Evolutionary conservation across 2,888 invertebrate genomes (phyloP), one percentile per base, ranked within the genome.

Genomic region (Hirudinaria manillensis): DNA sequence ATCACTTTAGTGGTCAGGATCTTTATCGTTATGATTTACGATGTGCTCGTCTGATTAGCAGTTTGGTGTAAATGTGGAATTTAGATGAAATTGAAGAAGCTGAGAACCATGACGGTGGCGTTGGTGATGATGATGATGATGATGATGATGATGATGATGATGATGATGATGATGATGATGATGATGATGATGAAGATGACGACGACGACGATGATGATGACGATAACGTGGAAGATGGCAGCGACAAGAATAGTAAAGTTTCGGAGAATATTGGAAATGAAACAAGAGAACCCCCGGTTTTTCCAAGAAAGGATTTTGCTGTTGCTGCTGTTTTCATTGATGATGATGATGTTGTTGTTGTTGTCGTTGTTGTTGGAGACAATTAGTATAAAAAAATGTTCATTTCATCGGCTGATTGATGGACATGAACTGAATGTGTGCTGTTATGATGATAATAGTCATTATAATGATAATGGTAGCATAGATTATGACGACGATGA

Each of bases 141-240:
- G 70, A 70, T 70, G 70, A 70, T 70, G 70, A 70, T 70, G 70
- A 36, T 29, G 70, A 70, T 70, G 70, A 36, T 70, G 70, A 70
- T 70, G 70, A 70, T 29, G 70, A 70, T 29, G 38, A 16, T 16
- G 70, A 32, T 32, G 70, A 36, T 24, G 38, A 70, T n/a, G 70
- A 36, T 29, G 70, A 70, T 36, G 38, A 70, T 70, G 70, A 70
- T 29, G 70, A 70, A 34, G 70, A 70, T 36, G 4, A 61, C n/a
- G 61, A 16, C 10, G 61, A 61, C n/a, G 61, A 61, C 29, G 61
- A 61, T 61, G 61, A 61, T n/a, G 4, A 61, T 61, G 61, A 61
- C 13, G 4, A 61, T 61, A n/a, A 61, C 13, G 61, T 6, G 13
- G 61, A 61, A 21, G 24, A 61, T 16, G 24, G n/a, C 29, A 10